Conservation (phyloP, 2,797 vertebrate genomes). For the Alosa sapidissima region DNA sequence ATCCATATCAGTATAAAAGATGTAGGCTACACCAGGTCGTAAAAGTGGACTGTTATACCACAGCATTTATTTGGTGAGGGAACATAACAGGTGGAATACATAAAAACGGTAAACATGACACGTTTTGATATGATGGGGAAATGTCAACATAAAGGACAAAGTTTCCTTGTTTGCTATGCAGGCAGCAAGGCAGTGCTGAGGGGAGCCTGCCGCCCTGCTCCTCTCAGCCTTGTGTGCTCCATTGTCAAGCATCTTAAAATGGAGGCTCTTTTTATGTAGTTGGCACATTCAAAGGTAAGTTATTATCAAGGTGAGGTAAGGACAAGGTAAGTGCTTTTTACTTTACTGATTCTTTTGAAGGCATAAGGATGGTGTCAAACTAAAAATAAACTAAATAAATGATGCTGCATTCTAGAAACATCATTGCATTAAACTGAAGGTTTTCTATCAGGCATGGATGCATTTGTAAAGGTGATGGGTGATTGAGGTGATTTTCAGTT, state of each 20-base stretch:
- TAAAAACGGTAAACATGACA: constrained; percentile 27
- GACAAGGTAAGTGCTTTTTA: constrained; percentile 36
- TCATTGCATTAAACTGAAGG: not conserved
- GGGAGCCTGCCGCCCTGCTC: not conserved
- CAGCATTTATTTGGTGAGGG: constrained; percentile 37
- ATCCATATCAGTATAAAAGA: constrained; percentile 39
- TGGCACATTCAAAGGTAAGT: constrained; percentile 44
- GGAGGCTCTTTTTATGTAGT: constrained; percentile 20
- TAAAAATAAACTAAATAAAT: not conserved
- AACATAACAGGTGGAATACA: constrained; percentile 27
- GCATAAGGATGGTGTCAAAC: constrained; percentile 26
- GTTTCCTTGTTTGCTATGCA: constrained; percentile 30
- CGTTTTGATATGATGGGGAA: constrained; percentile 4
- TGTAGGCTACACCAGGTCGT: constrained; percentile 27
- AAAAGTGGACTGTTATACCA: constrained; percentile 50
- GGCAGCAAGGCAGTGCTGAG: not conserved
- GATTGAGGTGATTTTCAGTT: not conserved
- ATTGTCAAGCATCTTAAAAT: constrained; percentile 8
- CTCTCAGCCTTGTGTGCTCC: not conserved
- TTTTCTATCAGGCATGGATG: not conserved
- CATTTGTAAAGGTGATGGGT: not conserved
- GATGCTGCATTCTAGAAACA: not conserved
- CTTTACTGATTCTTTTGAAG: constrained; percentile 29
- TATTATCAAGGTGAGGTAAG: constrained; percentile 17
- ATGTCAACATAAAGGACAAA: constrained; percentile 14